Percentiles rank a stretch among this genome's conserved stretches.
Evolutionary conservation across 2,888 invertebrate genomes (phyloP).

Genomic region (Apamea epomidion): DNA sequence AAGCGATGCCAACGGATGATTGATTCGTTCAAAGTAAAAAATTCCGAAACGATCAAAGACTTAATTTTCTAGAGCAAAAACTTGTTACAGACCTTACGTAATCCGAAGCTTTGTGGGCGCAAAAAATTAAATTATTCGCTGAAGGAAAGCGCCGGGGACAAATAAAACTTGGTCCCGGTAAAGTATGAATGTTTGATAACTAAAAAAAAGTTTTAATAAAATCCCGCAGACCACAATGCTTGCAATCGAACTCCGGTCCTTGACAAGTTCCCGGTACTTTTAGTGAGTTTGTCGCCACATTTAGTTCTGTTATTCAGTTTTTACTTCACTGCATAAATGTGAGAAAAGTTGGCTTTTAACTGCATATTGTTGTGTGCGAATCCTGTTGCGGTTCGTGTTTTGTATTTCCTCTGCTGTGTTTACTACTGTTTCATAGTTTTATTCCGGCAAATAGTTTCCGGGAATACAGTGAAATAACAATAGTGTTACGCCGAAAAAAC

Average conservation of each 20-base stretch:
- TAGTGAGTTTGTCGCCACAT: slow-evolving; percentile 49
- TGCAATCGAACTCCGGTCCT: slow-evolving; percentile 59
- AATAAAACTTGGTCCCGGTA: slow-evolving; percentile 63
- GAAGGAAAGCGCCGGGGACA: slow-evolving; percentile 54
- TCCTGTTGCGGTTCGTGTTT: background rate
- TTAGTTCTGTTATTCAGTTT: slow-evolving; percentile 55
- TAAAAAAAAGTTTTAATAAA: slow-evolving; percentile 68
- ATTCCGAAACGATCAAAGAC: slow-evolving; percentile 50
- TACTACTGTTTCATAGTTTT: slow-evolving; percentile 42
- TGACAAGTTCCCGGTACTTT: slow-evolving; percentile 44
- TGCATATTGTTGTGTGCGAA: slow-evolving; percentile 33
- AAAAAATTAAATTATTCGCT: slow-evolving; percentile 60
- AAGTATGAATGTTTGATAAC: slow-evolving; percentile 65
- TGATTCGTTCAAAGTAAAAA: slow-evolving; percentile 47
- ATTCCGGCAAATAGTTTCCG: slow-evolving; percentile 35
- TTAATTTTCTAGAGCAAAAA: slow-evolving; percentile 56
- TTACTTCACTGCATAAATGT: slow-evolving; percentile 34
- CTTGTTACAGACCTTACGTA: slow-evolving; percentile 53
- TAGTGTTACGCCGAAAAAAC: background rate
- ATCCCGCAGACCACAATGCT: slow-evolving; percentile 56
- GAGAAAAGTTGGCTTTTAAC: slow-evolving; percentile 25
- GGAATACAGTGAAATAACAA: slow-evolving; percentile 23
- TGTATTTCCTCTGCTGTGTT: slow-evolving; percentile 22
- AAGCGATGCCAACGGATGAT: slow-evolving; percentile 36
- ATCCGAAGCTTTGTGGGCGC: slow-evolving; percentile 53